Evolutionary conservation across 2,888 invertebrate species (phyloP).

Genomic region (Bursaphelenchus okinawaensis): DNA sequence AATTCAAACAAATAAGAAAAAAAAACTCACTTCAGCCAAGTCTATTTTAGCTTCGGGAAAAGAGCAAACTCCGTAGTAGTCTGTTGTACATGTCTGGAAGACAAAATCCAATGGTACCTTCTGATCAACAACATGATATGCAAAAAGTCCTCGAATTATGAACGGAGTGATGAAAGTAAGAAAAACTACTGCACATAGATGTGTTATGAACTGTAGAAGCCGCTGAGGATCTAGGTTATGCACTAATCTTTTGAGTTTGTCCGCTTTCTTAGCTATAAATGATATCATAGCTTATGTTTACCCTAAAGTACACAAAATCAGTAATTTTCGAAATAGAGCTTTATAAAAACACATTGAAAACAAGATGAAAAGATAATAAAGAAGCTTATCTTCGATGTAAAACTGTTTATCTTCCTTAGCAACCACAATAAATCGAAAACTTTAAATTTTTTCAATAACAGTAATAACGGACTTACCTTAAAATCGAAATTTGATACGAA

Average conservation of each 20-base stretch:
- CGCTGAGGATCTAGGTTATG: neutral
- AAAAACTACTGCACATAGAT: neutral
- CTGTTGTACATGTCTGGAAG: constrained; percentile 43
- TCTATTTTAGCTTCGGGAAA: constrained; percentile 45
- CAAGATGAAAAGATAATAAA: no score
- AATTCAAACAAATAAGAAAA: constrained; percentile 2
- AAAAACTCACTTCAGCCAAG: constrained; percentile 30
- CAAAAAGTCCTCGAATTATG: constrained; percentile 17
- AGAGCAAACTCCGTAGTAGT: constrained; percentile 51
- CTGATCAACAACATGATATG: constrained; percentile 19
- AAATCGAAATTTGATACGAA: no score
- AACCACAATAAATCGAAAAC: no score
- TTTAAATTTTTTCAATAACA: no score
- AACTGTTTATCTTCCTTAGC: no score
- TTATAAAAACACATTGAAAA: no score
- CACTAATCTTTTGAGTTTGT: neutral
- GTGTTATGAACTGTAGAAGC: neutral
- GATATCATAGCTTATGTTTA: no score
- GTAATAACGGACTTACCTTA: no score
- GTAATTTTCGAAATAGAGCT: no score
- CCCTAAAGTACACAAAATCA: no score
- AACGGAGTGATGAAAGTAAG: constrained; percentile 7
- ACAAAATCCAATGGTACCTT: constrained; percentile 41
- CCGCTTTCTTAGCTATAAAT: no score
- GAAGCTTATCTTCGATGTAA: no score